Evolutionary conservation across 2,797 vertebrate species (phyloP), one percentile per base, ranked within the genome.

Genomic region (Malacoctenus gilli): DNA sequence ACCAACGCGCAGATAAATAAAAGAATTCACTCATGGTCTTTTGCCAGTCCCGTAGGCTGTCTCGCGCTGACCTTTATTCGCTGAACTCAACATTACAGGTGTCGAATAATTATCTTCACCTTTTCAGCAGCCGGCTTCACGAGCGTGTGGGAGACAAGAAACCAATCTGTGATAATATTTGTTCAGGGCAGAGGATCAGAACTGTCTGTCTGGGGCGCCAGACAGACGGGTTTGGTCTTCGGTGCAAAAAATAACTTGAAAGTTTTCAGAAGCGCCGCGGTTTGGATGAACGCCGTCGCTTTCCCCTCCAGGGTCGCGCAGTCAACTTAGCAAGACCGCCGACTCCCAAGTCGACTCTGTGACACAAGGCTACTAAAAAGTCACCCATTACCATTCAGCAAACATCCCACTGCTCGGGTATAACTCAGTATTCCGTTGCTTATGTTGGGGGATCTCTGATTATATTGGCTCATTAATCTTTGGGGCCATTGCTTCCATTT

Each of bases 131-230:
- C 35, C 7, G 28, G 18, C 47, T 2, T 42, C 21, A 39, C 36
- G 35, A 47, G 15, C 37, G 15, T 55, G 48, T 59, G 40, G 49
- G 37, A 48, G 59, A 50, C n/a, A 1, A 47, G 40, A 55, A 57
- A 65, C 10, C 50, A 66, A 58, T 70, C 41, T 71, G 25, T 51
- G 61, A 41, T 69, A 52, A 52, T 49, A 60, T 46, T 23, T 10
- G 28, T 47, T 0, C 25, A n/a, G 63, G 56, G 50, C 66, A 19
- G 20, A 65, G 31, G 50, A 69, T 37, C 31, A 55, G 47, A 60
- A 31, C 58, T 37, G 44, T 47, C 55, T 64, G 34, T 67, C 39
- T 43, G 55, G 22, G 59, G 54, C 43, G 53, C 23, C 59, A 60
- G 51, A 42, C 42, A 18, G 20, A 21, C 2, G 12, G 21, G n/a